phyloP scores from a whole-genome alignment of 2,113 vertebrate genomes.

The Zapus hudsonius region DNA sequence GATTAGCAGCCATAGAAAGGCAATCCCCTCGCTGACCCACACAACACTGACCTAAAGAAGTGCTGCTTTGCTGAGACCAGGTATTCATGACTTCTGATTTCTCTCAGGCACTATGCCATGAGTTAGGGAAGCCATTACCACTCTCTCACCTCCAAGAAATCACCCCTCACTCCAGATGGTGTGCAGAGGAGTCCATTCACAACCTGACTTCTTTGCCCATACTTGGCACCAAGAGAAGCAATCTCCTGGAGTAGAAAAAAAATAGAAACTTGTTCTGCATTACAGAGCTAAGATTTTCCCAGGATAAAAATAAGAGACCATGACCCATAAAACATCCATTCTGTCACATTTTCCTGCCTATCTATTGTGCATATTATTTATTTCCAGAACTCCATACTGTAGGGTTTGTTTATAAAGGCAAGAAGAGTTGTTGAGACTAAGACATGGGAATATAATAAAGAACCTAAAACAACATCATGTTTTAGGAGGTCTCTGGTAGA shows the following conservation, averaged over 20 bases:
- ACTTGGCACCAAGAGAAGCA: neutral
- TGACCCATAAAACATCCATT: neutral
- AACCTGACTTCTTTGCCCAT: neutral
- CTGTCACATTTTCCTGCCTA: neutral
- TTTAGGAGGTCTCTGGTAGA: neutral
- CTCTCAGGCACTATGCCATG: neutral
- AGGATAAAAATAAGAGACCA: neutral
- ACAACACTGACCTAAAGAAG: conserved; percentile 52
- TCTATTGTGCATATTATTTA: neutral
- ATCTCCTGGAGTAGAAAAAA: neutral
- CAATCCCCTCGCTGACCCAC: conserved; percentile 61
- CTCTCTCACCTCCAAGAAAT: neutral
- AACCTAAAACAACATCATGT: neutral
- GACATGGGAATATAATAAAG: neutral
- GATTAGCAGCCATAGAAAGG: conserved; percentile 58
- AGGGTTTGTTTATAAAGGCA: neutral
- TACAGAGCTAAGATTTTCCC: neutral
- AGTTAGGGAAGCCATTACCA: neutral
- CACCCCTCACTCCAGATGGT: neutral
- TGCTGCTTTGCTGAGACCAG: conserved; percentile 63
- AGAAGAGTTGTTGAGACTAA: neutral
- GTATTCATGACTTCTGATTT: conserved; percentile 73
- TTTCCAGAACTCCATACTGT: neutral
- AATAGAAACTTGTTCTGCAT: neutral
- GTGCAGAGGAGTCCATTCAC: neutral